Percentiles rank a stretch among this genome's conserved stretches.
These are phyloP conservation scores for Siderastrea siderea DNA, from an alignment of 92 coral and sea anemone genomes.

Conservation along the genomic window DNA sequence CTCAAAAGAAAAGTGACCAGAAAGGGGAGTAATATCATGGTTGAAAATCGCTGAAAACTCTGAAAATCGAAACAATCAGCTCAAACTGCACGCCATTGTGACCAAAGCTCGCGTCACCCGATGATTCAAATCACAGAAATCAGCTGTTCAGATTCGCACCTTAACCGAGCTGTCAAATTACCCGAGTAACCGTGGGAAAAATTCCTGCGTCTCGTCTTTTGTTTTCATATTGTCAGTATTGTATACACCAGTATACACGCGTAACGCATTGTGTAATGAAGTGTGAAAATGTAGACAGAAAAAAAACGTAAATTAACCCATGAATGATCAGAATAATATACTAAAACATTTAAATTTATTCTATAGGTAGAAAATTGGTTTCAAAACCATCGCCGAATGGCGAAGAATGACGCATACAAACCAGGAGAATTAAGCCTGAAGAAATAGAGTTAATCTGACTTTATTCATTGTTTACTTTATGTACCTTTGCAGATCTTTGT, in stretches of 20 bases:
- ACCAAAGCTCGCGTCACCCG: neutral
- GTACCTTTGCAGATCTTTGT: neutral
- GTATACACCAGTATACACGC: neutral
- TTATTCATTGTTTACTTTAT: slow-evolving; percentile 10
- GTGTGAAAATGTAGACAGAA: slow-evolving; percentile 25
- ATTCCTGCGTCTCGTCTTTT: slow-evolving; percentile 14
- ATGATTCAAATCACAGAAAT: too few species aligned
- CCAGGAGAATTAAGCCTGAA: slow-evolving; percentile 39
- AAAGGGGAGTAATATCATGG: neutral
- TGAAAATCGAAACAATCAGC: neutral
- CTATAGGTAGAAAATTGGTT: slow-evolving; percentile 34
- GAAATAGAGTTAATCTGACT: neutral
- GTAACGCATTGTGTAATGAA: slow-evolving; percentile 6
- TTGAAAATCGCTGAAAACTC: neutral
- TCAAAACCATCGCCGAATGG: slow-evolving; percentile 37
- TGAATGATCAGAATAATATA: neutral
- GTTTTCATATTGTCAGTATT: neutral
- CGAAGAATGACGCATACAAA: neutral
- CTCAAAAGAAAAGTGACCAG: slow-evolving; percentile 1
- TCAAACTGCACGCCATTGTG: neutral
- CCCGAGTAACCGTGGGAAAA: slow-evolving; percentile 25
- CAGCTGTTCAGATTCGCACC: too few species aligned
- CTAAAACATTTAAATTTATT: slow-evolving; percentile 6
- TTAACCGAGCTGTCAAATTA: slow-evolving; percentile 11
- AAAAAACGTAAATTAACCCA: slow-evolving; percentile 17